These are phyloP conservation scores for Sycophila sp. DNA, from an alignment of 1,140 invertebrate genomes.

Conservation along the genomic window DNA sequence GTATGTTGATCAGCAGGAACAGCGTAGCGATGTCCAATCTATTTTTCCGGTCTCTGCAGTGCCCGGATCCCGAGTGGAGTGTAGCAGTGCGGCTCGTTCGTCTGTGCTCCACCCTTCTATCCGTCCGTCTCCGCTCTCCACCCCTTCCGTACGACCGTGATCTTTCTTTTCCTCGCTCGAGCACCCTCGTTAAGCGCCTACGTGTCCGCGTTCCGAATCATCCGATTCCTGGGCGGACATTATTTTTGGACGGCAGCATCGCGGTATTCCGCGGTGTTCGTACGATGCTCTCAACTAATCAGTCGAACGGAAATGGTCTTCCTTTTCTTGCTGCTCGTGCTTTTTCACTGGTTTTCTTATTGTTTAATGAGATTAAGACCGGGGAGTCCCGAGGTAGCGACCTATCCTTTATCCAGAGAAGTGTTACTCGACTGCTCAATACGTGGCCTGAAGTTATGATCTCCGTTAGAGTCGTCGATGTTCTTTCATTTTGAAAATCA, in stretches of 20 bases:
- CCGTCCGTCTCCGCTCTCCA: not conserved
- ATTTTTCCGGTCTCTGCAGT: too few species aligned
- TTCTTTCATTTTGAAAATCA: too few species aligned
- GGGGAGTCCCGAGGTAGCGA: not conserved
- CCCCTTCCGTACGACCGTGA: constrained; percentile 6
- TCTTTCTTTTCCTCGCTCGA: constrained; percentile 44
- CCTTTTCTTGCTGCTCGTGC: constrained; percentile 6
- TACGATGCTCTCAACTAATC: constrained; percentile 30
- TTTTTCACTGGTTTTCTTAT: not conserved
- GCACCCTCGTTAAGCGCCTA: constrained; percentile 54
- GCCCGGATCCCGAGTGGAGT: too few species aligned
- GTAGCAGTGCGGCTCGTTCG: too few species aligned
- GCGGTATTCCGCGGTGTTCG: constrained; percentile 30
- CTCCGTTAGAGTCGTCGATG: not conserved
- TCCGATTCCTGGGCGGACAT: constrained; percentile 40
- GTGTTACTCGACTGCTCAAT: not conserved
- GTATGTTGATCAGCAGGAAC: too few species aligned
- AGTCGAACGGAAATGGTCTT: constrained; percentile 1
- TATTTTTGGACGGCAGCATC: constrained; percentile 40
- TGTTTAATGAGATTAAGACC: constrained; percentile 30
- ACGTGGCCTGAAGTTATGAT: not conserved
- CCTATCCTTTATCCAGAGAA: not conserved
- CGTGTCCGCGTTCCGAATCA: constrained; percentile 50
- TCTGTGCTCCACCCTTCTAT: not conserved
- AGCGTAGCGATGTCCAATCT: too few species aligned